Percentiles rank a stretch among this genome's conserved stretches.
Evolutionary conservation across 2,797 vertebrate species (phyloP).

Genomic region (Phrynocephalus forsythii): DNA sequence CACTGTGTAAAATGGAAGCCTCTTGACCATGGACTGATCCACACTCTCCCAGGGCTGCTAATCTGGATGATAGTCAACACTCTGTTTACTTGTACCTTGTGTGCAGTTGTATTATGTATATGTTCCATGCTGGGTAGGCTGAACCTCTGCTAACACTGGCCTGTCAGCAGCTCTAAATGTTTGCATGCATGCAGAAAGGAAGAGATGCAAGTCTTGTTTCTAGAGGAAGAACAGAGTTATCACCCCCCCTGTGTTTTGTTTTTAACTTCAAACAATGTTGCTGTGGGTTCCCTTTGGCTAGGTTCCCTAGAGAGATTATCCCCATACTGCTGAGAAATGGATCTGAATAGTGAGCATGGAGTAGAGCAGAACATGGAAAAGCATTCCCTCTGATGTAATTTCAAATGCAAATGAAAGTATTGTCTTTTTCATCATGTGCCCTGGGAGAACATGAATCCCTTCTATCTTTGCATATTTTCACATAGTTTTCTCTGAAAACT

Average conservation of each 20-base stretch:
- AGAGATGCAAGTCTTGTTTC: not conserved
- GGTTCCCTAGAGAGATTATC: not conserved
- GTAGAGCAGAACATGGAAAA: not conserved
- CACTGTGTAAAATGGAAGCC: no score
- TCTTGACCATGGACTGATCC: no score
- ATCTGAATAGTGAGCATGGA: not conserved
- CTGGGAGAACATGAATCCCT: no score
- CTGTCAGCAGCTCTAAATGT: not conserved
- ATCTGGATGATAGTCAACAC: no score
- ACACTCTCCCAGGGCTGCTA: no score
- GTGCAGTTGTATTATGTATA: no score
- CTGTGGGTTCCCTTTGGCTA: not conserved
- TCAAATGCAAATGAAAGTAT: not conserved
- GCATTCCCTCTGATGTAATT: not conserved
- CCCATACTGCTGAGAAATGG: not conserved
- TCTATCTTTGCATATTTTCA: not conserved
- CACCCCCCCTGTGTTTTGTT: no score
- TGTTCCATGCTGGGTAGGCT: no score
- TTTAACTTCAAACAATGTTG: no score
- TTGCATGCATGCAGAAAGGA: not conserved
- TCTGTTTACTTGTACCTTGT: no score
- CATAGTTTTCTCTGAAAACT: not conserved
- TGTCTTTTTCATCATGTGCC: not conserved
- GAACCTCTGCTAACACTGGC: no score
- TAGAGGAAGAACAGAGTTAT: not conserved